Conservation (phyloP, 1,140 invertebrate species). For the Drosophila nigromelanica region DNA sequence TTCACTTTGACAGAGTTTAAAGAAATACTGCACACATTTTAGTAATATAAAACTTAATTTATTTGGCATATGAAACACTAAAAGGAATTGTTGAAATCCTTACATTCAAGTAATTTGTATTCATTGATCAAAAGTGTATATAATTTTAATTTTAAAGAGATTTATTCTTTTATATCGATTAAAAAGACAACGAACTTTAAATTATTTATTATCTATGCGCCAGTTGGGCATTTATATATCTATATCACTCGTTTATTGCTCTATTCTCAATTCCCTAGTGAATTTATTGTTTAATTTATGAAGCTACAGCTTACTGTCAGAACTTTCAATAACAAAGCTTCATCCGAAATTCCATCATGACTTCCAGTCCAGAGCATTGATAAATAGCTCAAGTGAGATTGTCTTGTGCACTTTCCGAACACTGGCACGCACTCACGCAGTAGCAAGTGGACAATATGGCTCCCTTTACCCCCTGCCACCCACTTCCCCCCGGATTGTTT, state of each 20-base stretch:
- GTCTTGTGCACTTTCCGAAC: conserved; percentile 46
- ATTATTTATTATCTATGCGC: background rate
- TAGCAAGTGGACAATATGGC: conserved; percentile 43
- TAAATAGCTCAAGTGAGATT: conserved; percentile 55
- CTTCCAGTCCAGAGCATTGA: conserved; percentile 40
- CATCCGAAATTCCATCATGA: conserved; percentile 34
- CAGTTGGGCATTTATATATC: conserved; percentile 4
- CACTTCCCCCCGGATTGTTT: conserved; percentile 5
- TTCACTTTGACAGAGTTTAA: background rate
- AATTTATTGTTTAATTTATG: conserved; percentile 34
- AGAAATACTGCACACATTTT: background rate
- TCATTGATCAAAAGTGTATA: too few species aligned
- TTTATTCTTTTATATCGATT: background rate
- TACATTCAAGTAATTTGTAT: too few species aligned
- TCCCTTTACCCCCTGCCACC: background rate
- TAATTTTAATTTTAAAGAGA: too few species aligned
- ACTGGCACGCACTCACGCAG: conserved; percentile 39
- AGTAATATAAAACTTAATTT: too few species aligned
- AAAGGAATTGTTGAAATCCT: too few species aligned
- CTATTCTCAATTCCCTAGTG: conserved; percentile 22
- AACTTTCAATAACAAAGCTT: conserved; percentile 36
- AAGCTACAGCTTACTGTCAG: conserved; percentile 20
- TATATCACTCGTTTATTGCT: conserved; percentile 23
- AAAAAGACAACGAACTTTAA: background rate
- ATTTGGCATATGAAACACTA: background rate